Percentiles rank a stretch among this genome's conserved stretches.
phyloP scores from a whole-genome alignment of 2,888 invertebrate genomes.

The Chesias legatella region DNA sequence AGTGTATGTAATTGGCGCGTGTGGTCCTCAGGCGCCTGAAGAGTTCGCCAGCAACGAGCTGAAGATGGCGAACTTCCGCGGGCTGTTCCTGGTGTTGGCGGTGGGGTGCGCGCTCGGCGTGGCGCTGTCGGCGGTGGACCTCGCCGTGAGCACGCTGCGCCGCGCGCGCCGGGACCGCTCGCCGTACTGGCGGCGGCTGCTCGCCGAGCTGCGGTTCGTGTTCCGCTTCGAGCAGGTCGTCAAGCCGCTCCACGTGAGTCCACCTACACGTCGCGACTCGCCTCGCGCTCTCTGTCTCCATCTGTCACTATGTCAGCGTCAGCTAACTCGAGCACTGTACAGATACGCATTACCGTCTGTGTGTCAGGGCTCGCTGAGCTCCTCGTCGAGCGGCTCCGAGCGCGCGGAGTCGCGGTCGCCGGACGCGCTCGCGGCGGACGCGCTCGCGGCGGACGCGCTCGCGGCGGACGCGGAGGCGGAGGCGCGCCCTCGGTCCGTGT shows the following conservation, averaged over 20 bases:
- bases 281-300: not conserved
- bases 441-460: constrained; percentile 16
- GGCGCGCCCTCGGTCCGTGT: constrained; percentile 22
- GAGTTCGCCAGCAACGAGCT: constrained; percentile 57
- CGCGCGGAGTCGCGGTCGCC: constrained; percentile 11
- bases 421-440: constrained; percentile 20
- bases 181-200: constrained; percentile 45
- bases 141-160: constrained; percentile 50
- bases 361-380: constrained; percentile 43
- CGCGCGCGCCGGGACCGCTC: constrained; percentile 38
- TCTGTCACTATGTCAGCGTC: no score
- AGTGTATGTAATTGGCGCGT: not conserved
- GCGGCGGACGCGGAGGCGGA: constrained; percentile 9
- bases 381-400: constrained; percentile 32
- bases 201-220: constrained; percentile 63
- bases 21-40: constrained; percentile 44
- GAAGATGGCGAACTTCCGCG: constrained; percentile 88
- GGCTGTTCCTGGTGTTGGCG: constrained; percentile 88
- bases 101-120: constrained; percentile 84
- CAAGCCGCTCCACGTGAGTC: constrained; percentile 54
- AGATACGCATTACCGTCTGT: no score
- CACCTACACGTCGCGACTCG: not conserved
- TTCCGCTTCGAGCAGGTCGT: constrained; percentile 61
- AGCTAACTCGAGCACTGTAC: no score
- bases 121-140: constrained; percentile 84